phyloP scores from a whole-genome alignment of 2,888 invertebrate species.

The Endomychus coccineus region DNA sequence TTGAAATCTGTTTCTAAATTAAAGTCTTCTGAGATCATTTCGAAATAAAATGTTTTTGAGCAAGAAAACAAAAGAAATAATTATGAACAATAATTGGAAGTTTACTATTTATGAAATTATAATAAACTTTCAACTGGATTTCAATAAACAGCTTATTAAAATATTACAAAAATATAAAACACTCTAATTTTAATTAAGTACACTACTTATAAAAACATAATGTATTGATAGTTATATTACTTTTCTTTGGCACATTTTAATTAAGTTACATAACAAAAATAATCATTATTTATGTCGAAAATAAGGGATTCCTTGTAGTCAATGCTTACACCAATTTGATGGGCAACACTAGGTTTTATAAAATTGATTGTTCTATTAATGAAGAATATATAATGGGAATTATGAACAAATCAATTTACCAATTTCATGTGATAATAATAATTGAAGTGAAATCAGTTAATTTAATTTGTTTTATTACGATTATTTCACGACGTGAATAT shows the following conservation, averaged over 20 bases:
- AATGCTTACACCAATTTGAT: neutral
- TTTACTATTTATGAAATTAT: neutral
- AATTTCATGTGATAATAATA: too few relatives aligned
- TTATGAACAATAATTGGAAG: neutral
- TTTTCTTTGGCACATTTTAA: slow-evolving; percentile 32
- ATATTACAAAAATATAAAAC: slow-evolving; percentile 13
- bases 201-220: slow-evolving; percentile 13
- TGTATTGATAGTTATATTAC: slow-evolving; percentile 21
- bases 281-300: too few relatives aligned
- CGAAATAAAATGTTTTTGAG: slow-evolving; percentile 15
- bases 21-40: slow-evolving; percentile 18
- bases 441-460: too few relatives aligned
- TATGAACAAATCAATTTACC: too few relatives aligned
- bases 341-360: too few relatives aligned
- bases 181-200: slow-evolving; percentile 9
- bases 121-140: neutral
- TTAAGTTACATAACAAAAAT: neutral
- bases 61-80: slow-evolving; percentile 8
- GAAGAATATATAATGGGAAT: too few relatives aligned
- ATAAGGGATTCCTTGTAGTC: neutral
- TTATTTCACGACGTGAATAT: too few relatives aligned
- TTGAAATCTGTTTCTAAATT: neutral
- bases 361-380: too few relatives aligned
- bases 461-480: too few relatives aligned
- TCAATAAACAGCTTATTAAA: neutral